Conservation (phyloP, 2,888 invertebrate species). For the Drosophila longiperda region DNA sequence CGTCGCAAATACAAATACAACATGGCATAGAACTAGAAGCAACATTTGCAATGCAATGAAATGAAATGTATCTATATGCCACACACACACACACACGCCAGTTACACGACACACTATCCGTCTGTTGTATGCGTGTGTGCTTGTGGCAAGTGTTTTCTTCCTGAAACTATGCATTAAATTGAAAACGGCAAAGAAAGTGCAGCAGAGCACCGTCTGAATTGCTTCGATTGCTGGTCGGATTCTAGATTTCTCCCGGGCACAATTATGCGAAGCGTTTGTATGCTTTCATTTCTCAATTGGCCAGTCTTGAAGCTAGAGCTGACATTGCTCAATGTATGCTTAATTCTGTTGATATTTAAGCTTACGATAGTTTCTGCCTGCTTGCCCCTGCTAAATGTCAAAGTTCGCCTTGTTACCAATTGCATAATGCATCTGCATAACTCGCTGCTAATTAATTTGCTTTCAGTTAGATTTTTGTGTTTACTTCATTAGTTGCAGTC, state of each 20-base stretch:
- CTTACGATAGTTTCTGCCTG: conserved; percentile 13
- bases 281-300: conserved; percentile 69
- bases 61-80: conserved; percentile 67
- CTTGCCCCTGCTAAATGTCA: conserved; percentile 51
- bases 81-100: conserved; percentile 41
- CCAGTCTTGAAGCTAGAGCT: conserved; percentile 12
- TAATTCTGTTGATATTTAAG: conserved; percentile 71
- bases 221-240: conserved; percentile 47
- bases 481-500: conserved; percentile 29
- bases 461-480: conserved; percentile 3
- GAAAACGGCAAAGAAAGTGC: conserved; percentile 73
- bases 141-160: conserved; percentile 49
- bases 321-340: conserved; percentile 48
- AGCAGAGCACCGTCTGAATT: conserved; percentile 36
- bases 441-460: conserved; percentile 61
- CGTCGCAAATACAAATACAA: conserved; percentile 62
- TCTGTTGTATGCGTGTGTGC: conserved; percentile 11
- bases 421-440: conserved; percentile 32
- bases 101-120: conserved; percentile 27
- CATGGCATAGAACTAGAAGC: conserved; percentile 41
- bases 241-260: conserved; percentile 75
- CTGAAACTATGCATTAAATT: conserved; percentile 76
- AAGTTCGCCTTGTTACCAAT: conserved; percentile 45
- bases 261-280: conserved; percentile 55
- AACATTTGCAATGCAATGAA: conserved; percentile 65